Evolutionary conservation across 2,888 invertebrate species (phyloP), one percentile per base, ranked within the genome.

Genomic region (Stenodera caucasica): DNA sequence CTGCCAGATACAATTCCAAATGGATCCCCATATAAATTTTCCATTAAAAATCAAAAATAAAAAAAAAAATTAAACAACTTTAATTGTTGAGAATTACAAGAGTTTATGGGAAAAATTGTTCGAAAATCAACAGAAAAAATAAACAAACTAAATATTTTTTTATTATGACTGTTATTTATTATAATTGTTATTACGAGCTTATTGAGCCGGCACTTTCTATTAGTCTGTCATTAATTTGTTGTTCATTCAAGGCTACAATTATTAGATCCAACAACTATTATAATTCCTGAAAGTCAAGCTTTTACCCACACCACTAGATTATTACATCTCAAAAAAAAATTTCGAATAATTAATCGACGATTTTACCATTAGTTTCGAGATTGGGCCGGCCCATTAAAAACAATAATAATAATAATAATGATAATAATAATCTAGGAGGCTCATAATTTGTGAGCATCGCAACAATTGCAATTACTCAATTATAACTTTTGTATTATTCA

Each of bases 221-320:
- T 52, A 33, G 52, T 21, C 32, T 21, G 33, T 52, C 52, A 52
- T 52, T 52, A 52, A 52, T 52, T 52, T 52, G 52, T 52, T 52
- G 52, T 12, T 30, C 52, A 52, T 52, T 33, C 52, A 52, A 52
- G 32, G 52, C 33, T 52, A 33, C 52, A 52, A 30, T 52, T 45
- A 45, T 45, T 45, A 45, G 21, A 45, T 1, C 21, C 45, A 40
- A 8, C n/a, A n/a, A 12, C 21, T 12, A 45, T 45, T 52, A 52
- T 52, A 52, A 52, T 52, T 52, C 52, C 52, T 32, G 30, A 52
- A 52, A 52, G 21, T 21, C 18, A 45, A 45, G 52, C 52, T 30
- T 52, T 52, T 32, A 52, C 52, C 21, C 32, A 12, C 52, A 21
- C 30, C 52, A 18, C n/a, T n/a, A n/a, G n/a, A n/a, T n/a, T n/a